phyloP scores from a whole-genome alignment of 1,140 invertebrate genomes.

The Ips typographus region DNA sequence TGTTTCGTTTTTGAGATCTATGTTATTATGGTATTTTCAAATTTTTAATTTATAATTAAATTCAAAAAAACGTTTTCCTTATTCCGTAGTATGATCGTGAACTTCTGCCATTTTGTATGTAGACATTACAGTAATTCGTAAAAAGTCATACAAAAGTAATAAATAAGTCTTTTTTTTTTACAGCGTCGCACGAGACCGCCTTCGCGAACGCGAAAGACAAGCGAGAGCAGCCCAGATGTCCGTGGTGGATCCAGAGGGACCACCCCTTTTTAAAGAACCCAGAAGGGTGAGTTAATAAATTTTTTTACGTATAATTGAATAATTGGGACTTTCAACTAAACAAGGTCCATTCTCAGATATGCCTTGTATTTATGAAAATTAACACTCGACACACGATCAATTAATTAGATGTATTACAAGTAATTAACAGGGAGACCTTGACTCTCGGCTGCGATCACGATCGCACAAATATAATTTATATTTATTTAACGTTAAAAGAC shows the following conservation, averaged over 20 bases:
- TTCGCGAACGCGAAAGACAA: conserved; percentile 71
- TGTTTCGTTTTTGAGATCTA: too few species aligned
- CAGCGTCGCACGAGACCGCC: conserved; percentile 71
- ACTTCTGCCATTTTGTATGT: too few species aligned
- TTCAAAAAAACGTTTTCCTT: too few species aligned
- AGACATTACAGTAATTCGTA: too few species aligned
- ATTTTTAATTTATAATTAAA: too few species aligned
- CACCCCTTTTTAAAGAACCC: conserved; percentile 61
- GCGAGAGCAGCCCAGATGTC: conserved; percentile 71
- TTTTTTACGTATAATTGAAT: neutral
- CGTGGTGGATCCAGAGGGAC: conserved; percentile 60
- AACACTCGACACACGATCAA: neutral
- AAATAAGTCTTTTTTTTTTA: conserved; percentile 49
- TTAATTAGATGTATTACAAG: neutral
- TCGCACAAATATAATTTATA: neutral
- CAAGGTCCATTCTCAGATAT: too few species aligned
- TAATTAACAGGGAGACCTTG: conserved; percentile 13
- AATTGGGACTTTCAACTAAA: too few species aligned
- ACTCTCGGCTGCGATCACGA: conserved; percentile 9
- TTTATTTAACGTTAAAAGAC: conserved; percentile 11
- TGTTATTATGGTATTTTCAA: too few species aligned
- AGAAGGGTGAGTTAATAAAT: conserved; percentile 56
- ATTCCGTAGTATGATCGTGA: too few species aligned
- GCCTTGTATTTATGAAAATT: too few species aligned
- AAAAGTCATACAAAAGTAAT: neutral